A percentile compares a stretch with the other conserved stretches of the same genome.
phyloP scores from a whole-genome alignment of 2,797 vertebrate genomes.

The Crocodylus rhombifer region DNA sequence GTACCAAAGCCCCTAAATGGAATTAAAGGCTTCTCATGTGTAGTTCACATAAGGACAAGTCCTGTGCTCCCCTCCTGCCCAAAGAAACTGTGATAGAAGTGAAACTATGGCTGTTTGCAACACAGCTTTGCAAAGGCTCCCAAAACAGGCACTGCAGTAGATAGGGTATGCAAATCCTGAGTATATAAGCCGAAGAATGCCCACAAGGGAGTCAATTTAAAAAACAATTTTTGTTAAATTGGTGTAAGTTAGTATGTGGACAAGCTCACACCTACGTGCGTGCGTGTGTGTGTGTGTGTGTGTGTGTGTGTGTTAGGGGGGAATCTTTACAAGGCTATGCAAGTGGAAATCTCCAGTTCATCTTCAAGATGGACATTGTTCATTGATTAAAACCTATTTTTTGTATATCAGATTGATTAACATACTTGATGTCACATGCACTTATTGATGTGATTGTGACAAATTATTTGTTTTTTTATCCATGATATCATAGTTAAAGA shows the following conservation, averaged over 20 bases:
- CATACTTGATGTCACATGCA: not conserved
- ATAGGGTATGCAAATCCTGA: conserved; percentile 7
- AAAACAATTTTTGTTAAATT: conserved; percentile 16
- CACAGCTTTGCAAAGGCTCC: conserved; percentile 53
- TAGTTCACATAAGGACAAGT: conserved; percentile 64
- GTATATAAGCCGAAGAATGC: conserved; percentile 11
- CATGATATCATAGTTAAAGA: not conserved
- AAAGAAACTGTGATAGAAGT: conserved; percentile 41
- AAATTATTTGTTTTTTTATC: not conserved
- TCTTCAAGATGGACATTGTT: not conserved
- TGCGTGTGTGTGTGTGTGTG: not conserved
- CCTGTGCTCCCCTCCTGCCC: conserved; percentile 35
- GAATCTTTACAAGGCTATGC: not conserved
- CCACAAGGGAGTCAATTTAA: conserved; percentile 5
- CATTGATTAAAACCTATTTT: conserved; percentile 16
- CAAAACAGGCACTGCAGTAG: not conserved
- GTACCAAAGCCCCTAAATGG: conserved; percentile 19
- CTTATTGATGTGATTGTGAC: not conserved
- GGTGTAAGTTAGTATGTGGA: not conserved
- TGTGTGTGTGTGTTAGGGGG: conserved; percentile 24
- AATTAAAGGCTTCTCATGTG: conserved; percentile 42
- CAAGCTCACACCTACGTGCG: not conserved
- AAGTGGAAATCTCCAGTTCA: not conserved
- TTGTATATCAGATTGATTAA: not conserved
- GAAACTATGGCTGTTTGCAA: conserved; percentile 36